These are phyloP conservation scores for Dyspetes luteomarginatus DNA, from an alignment of 2,888 invertebrate species.

Conservation along the genomic window DNA sequence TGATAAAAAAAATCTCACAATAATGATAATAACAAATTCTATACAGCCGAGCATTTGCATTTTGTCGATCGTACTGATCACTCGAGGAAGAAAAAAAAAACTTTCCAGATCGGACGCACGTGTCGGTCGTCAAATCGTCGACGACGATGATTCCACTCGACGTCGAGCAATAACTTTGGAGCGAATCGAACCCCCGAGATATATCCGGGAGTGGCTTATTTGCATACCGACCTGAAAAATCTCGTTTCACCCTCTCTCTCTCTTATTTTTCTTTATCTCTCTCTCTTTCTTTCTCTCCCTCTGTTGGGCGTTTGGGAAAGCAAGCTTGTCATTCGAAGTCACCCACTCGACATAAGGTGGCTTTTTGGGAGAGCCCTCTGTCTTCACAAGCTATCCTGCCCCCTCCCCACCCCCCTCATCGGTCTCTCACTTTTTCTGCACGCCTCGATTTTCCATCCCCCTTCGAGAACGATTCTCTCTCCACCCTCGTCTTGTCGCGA, in stretches of 20 bases:
- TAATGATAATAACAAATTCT: too few species aligned
- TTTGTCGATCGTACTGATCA: constrained; percentile 8
- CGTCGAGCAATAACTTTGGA: constrained; percentile 79
- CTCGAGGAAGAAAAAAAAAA: constrained; percentile 24
- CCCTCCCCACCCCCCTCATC: constrained; percentile 60
- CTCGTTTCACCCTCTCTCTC: constrained; percentile 73
- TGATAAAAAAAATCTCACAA: too few species aligned
- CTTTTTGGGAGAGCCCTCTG: constrained; percentile 69
- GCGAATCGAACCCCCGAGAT: constrained; percentile 83
- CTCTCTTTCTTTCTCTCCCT: constrained; percentile 51
- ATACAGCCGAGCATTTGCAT: neutral
- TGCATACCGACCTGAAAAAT: constrained; percentile 80
- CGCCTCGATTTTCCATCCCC: constrained; percentile 69
- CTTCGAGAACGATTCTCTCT: constrained; percentile 50
- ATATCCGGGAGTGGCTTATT: constrained; percentile 82
- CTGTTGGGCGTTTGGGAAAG: constrained; percentile 18
- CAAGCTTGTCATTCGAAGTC: constrained; percentile 77
- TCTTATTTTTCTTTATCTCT: constrained; percentile 41
- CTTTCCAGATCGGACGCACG: constrained; percentile 56
- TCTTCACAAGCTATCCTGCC: constrained; percentile 39
- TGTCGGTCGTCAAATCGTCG: constrained; percentile 67
- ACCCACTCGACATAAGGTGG: constrained; percentile 82
- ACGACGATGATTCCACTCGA: constrained; percentile 78
- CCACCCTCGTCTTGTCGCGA: constrained; percentile 72
- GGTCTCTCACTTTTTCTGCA: constrained; percentile 67